Percentiles rank a stretch among this genome's conserved stretches.
phyloP scores from a whole-genome alignment of 2,113 vertebrate genomes.

The Hemibagrus wyckioides region DNA sequence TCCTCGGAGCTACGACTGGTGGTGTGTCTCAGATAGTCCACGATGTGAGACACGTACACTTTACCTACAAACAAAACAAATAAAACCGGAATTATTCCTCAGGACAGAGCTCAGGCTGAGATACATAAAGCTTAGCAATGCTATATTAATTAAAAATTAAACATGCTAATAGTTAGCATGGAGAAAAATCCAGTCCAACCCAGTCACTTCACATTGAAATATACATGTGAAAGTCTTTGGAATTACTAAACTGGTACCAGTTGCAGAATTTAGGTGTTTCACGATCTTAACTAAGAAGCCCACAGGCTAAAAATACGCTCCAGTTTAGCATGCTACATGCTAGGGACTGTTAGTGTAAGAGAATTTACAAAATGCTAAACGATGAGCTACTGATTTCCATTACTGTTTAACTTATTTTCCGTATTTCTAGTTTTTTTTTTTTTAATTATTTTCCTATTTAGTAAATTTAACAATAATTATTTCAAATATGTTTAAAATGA shows the following conservation, averaged over 20 bases:
- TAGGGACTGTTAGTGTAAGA: neutral
- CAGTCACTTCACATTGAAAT: no score
- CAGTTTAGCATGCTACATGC: neutral
- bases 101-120: neutral
- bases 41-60: conserved; percentile 84
- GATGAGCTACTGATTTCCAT: neutral
- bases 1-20: conserved; percentile 79
- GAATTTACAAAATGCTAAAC: neutral
- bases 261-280: neutral
- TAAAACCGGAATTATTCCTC: neutral
- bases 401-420: neutral
- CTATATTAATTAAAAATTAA: neutral
- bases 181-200: neutral
- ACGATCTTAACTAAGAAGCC: neutral
- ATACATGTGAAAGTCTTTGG: no score
- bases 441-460: no score
- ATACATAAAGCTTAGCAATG: neutral
- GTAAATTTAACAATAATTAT: neutral
- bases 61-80: conserved; percentile 71
- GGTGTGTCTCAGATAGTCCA: conserved; percentile 82
- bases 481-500: neutral
- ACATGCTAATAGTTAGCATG: neutral
- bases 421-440: neutral
- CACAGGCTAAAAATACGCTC: neutral
- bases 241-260: neutral